A percentile compares a stretch with the other conserved stretches of the same genome.
phyloP scores from a whole-genome alignment of 1,140 invertebrate species.

The Nilaparvata lugens region DNA sequence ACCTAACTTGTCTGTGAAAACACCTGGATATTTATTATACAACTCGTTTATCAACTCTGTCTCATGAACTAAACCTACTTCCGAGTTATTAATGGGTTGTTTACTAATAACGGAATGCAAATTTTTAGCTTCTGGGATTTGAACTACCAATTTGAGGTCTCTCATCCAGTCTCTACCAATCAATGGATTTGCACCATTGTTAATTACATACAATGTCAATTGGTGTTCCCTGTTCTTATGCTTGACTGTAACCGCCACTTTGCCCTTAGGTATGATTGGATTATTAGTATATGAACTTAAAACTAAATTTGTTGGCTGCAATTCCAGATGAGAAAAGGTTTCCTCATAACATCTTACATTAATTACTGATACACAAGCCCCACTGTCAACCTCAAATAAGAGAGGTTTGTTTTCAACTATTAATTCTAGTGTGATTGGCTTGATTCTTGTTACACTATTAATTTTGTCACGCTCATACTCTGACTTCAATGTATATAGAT shows the following conservation, averaged over 20 bases:
- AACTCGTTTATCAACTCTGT: neutral
- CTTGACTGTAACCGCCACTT: conserved; percentile 1
- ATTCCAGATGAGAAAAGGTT: too few species aligned
- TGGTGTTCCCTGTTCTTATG: neutral
- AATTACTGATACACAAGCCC: conserved; percentile 1
- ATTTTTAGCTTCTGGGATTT: neutral
- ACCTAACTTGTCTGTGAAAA: conserved; percentile 6
- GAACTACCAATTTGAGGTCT: neutral
- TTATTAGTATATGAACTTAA: conserved; percentile 6
- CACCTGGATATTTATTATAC: conserved; percentile 6
- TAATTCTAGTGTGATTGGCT: neutral
- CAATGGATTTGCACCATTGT: conserved; percentile 1
- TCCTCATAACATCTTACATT: conserved; percentile 5
- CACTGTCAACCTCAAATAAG: conserved; percentile 1
- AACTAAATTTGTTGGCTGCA: neutral
- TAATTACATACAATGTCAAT: conserved; percentile 3
- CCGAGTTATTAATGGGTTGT: too few species aligned
- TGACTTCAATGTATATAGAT: neutral
- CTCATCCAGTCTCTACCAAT: conserved; percentile 8
- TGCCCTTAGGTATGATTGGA: conserved; percentile 1
- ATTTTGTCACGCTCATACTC: neutral
- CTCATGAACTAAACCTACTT: too few species aligned
- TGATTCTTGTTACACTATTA: neutral
- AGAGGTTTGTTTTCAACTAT: neutral
- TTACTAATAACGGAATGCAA: too few species aligned